phyloP scores from a whole-genome alignment of 2,888 invertebrate genomes.

The Cantharis flavilabris region DNA sequence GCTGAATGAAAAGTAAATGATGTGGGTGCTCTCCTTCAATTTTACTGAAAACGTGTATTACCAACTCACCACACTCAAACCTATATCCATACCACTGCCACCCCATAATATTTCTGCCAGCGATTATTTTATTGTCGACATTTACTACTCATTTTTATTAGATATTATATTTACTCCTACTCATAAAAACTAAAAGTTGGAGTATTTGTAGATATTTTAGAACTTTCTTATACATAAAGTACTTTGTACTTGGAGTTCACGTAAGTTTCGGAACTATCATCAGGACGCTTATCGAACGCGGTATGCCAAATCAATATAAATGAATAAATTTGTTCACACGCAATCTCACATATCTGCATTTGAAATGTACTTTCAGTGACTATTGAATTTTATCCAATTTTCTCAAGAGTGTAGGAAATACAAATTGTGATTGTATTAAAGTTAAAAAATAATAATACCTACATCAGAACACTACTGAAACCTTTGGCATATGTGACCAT shows the following conservation, averaged over 20 bases:
- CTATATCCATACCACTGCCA: neutral
- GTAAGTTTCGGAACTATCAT: neutral
- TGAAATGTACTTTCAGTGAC: neutral
- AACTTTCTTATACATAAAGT: neutral
- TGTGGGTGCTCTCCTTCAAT: neutral
- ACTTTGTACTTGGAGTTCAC: no score
- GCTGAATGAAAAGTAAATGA: neutral
- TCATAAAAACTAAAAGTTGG: neutral
- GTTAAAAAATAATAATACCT: neutral
- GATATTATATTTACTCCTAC: neutral
- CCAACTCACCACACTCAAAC: neutral
- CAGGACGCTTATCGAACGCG: neutral
- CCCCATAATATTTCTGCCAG: neutral
- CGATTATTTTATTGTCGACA: neutral
- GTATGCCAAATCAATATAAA: neutral
- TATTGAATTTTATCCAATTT: neutral
- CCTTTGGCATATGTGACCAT: conserved; percentile 11
- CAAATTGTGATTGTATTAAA: neutral
- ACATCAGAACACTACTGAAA: neutral
- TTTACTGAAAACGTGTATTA: neutral
- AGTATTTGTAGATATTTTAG: neutral
- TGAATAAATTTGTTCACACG: neutral
- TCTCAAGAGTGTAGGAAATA: neutral
- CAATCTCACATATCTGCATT: neutral
- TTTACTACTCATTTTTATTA: neutral